Evolutionary conservation across 2,888 invertebrate species (phyloP).

Genomic region (Drosophila melanosoma): DNA sequence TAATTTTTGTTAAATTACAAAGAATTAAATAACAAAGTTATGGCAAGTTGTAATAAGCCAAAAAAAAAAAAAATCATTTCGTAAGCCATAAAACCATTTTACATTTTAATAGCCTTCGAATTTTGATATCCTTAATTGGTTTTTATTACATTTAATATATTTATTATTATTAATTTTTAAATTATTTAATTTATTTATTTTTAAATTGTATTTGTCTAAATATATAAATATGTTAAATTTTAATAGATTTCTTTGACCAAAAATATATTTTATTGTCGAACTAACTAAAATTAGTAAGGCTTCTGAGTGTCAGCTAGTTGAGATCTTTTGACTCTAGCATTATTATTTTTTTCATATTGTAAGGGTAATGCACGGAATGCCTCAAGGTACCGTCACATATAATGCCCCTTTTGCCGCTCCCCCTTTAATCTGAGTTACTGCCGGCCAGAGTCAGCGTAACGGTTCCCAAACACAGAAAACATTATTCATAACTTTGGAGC

Average conservation of each 20-base stretch:
- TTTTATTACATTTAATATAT: too few relatives aligned
- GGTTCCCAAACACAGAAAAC: constrained; percentile 15
- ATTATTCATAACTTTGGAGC: constrained; percentile 28
- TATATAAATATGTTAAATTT: too few relatives aligned
- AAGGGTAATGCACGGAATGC: neutral
- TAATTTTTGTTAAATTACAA: neutral
- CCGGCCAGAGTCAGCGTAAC: constrained; percentile 27
- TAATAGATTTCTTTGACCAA: too few relatives aligned
- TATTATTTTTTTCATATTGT: neutral
- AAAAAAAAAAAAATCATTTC: neutral
- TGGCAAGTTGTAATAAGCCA: neutral
- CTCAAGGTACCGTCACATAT: constrained; percentile 10
- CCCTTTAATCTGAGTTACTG: neutral
- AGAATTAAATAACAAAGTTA: neutral
- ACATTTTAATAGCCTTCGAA: neutral
- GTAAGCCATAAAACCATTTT: neutral
- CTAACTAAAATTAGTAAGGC: neutral
- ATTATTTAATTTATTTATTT: neutral
- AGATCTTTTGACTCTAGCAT: neutral
- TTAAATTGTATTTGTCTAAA: neutral
- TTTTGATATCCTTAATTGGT: neutral
- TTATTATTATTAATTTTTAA: neutral
- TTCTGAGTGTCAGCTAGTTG: neutral
- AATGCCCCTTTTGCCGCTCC: neutral
- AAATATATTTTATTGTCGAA: neutral